Percentiles rank a stretch among this genome's conserved stretches.
Evolutionary conservation across 2,888 invertebrate genomes (phyloP).

Genomic region (Philaethria dido): DNA sequence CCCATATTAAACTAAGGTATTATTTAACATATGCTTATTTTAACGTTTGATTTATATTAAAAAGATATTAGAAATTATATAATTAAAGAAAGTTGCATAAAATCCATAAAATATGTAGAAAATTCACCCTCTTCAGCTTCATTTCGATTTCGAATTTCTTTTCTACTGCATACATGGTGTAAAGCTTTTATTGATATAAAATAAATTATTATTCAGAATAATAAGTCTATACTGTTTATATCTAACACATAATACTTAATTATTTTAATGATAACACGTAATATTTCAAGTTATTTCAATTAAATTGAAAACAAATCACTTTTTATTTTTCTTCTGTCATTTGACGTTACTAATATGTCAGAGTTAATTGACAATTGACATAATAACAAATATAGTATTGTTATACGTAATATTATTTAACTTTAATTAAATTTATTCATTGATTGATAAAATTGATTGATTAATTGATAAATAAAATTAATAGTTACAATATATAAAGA

Average conservation of each 20-base stretch:
- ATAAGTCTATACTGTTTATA: background rate
- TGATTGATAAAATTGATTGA: no score
- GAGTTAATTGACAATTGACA: background rate
- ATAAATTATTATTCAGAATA: background rate
- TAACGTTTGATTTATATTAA: background rate
- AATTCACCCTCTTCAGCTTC: constrained; percentile 84
- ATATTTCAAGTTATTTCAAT: no score
- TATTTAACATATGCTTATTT: background rate
- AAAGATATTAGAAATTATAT: background rate
- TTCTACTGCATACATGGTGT: constrained; percentile 76
- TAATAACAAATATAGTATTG: no score
- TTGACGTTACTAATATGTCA: background rate
- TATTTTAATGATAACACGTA: background rate
- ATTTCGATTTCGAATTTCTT: constrained; percentile 85
- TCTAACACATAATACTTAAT: constrained; percentile 1
- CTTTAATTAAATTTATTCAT: no score
- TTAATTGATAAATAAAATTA: no score
- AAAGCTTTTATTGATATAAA: background rate
- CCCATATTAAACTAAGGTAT: constrained; percentile 1
- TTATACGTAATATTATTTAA: no score
- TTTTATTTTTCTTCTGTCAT: constrained; percentile 8
- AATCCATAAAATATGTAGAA: background rate
- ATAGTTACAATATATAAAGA: no score
- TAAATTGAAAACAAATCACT: background rate
- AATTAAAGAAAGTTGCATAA: background rate